Base-by-base conservation (phyloP, 37 sponge, comb jelly and placozoan species). In the Chondrilla cf. caribensis region DNA sequence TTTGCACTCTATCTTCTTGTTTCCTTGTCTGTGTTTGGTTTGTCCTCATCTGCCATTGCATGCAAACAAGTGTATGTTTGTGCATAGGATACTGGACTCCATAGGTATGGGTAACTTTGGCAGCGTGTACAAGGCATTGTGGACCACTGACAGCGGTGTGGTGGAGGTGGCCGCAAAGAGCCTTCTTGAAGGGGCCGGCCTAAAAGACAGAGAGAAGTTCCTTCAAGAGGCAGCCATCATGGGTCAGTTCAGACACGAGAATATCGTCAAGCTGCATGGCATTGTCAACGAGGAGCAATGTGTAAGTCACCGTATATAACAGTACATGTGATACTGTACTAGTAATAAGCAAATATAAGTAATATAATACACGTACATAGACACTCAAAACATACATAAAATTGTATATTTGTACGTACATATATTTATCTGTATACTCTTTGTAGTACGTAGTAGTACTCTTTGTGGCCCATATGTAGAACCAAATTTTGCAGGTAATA, bases 161-260 rank as follows among this genome's bases (percentile, higher is more conserved):
- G 2, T 39, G 22, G 44, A 40, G 44, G 76, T 73, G 18, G 76
- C 76, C 18, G 25, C 36, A 11, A 73, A 73, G 44, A 22, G 24
- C n/a, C 41, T 73, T 40, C 17, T 17, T n/a, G 76, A 73, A 24
- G 44, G 44, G 15, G 41, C 39, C 24, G 19, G n/a, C 1, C 41
- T 25, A 2, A 40, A 2, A 21, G 82, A 82, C 25, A 33, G 37
- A 41, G 43, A 32, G 6, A 82, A 82, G 51, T 68, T 82, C 26
- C 82, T 82, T 2, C 82, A 64, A 26, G 82, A 82, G 42, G 82
- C 82, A 22, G 40, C 70, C 37, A 68, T 82, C 35, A 82, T 82
- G 82, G 82, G 71, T 15, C 82, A 82, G 40, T 82, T 82, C 67
- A 37, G 62, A 8, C 82, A 82, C 40, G 28, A n/a, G 6, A 26